Evolutionary conservation across 2,888 invertebrate species (phyloP), one percentile per base, ranked within the genome.

Genomic region (Tiphia femorata): DNA sequence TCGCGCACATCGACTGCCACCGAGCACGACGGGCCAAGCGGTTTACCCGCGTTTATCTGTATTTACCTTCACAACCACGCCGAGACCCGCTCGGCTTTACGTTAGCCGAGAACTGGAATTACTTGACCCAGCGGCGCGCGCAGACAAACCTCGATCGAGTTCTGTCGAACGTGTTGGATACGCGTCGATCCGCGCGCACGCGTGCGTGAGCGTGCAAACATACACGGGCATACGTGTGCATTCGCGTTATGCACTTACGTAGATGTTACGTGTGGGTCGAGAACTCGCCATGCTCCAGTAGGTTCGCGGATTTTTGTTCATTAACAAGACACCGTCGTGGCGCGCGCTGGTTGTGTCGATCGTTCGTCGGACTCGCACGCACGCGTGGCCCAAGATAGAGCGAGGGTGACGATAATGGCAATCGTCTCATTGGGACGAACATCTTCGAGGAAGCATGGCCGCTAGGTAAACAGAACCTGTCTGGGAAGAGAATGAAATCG

Each of bases 281-380:
- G n/a, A 49, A 55, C 61, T 65, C 58, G 70, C 54, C 54, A 74
- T 72, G 75, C 75, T 75, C 71, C 76, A 70, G 63, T 73, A 75
- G 70, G 50, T 53, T 56, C 61, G 54, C 35, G 53, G 53, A 63
- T 75, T 75, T 71, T 74, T 74, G 57, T 72, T 75, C 67, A 67
- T 75, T 72, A 73, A 74, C 66, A 61, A 62, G 62, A 69, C 70
- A 64, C 62, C 41, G 37, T 48, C 47, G 37, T 47, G n/a, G n/a
- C n/a, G n/a, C n/a, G n/a, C n/a, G n/a, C n/a, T n/a, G n/a, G n/a
- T n/a, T n/a, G n/a, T n/a, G n/a, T n/a, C n/a, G n/a, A n/a, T n/a
- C n/a, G n/a, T n/a, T n/a, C n/a, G n/a, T n/a, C n/a, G n/a, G n/a
- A n/a, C n/a, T n/a, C n/a, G n/a, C n/a, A n/a, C n/a, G n/a, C n/a